A percentile compares a stretch with the other conserved stretches of the same genome.
Evolutionary conservation across 2,888 invertebrate genomes (phyloP).

Genomic region (Altica lythri): DNA sequence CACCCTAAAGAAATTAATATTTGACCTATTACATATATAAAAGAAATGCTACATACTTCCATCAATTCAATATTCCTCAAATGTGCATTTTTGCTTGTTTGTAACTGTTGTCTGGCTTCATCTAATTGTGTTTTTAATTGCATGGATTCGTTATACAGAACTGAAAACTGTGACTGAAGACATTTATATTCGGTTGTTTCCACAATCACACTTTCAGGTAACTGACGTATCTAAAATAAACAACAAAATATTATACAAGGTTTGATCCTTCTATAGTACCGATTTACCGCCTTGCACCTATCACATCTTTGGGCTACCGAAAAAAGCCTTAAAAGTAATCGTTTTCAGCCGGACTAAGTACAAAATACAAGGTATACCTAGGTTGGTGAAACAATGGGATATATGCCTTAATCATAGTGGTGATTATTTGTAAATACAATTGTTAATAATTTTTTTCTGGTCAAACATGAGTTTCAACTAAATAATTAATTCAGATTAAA

Average conservation of each 20-base stretch:
- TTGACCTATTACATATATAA: not conserved
- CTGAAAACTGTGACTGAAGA: slow-evolving; percentile 96
- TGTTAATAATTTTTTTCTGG: too few relatives aligned
- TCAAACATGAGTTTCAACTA: too few relatives aligned
- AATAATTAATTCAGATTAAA: too few relatives aligned
- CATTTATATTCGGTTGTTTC: slow-evolving; percentile 99
- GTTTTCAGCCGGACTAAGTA: too few relatives aligned
- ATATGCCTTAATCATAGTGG: too few relatives aligned
- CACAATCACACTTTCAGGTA: slow-evolving; percentile 94
- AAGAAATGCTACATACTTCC: slow-evolving; percentile 68
- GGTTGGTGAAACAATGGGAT: too few relatives aligned
- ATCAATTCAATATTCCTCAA: slow-evolving; percentile 96
- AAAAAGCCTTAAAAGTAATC: too few relatives aligned
- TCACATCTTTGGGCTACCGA: too few relatives aligned
- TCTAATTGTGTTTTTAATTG: slow-evolving; percentile 93
- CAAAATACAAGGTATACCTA: too few relatives aligned
- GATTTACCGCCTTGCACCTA: too few relatives aligned
- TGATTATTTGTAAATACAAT: too few relatives aligned
- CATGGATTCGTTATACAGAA: slow-evolving; percentile 96
- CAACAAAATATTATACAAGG: not conserved
- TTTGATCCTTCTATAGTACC: too few relatives aligned
- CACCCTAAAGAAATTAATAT: slow-evolving; percentile 65
- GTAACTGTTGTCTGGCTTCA: slow-evolving; percentile 84
- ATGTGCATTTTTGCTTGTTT: slow-evolving; percentile 90
- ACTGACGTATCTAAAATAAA: slow-evolving; percentile 85